A percentile compares a stretch with the other conserved stretches of the same genome.
phyloP scores from a whole-genome alignment of 2,113 vertebrate species.

The Eurypyga helias region DNA sequence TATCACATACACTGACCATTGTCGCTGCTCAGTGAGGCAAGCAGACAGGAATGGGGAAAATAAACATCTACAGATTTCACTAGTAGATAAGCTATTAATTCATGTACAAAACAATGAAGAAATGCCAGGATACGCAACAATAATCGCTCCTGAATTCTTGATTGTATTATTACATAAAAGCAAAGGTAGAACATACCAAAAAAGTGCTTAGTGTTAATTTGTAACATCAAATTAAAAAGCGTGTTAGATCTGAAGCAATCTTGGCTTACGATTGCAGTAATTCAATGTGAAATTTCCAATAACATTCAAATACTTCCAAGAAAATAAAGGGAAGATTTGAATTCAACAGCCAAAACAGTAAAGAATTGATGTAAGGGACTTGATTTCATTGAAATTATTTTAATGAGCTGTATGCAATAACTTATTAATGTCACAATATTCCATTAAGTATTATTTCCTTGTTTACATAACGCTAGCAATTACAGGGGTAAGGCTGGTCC shows the following conservation, averaged over 20 bases:
- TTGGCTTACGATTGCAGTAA: not conserved
- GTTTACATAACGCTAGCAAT: slow-evolving; percentile 34
- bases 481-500: not conserved
- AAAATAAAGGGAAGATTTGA: not conserved
- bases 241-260: not conserved
- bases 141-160: not conserved
- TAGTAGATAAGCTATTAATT: slow-evolving; percentile 43
- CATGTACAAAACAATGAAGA: slow-evolving; percentile 17
- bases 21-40: not conserved
- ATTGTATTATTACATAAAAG: not conserved
- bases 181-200: not conserved
- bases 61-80: slow-evolving; percentile 19
- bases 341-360: not conserved
- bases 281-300: not conserved
- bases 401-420: slow-evolving; percentile 7
- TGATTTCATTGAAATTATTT: slow-evolving; percentile 1
- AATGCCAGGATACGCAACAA: not conserved
- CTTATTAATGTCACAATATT: slow-evolving; percentile 31
- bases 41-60: not conserved
- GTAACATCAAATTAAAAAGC: not conserved
- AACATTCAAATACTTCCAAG: not conserved
- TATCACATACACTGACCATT: not conserved
- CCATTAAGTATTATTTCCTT: slow-evolving; percentile 42
- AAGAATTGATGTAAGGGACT: not conserved
- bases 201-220: not conserved